Conservation (phyloP, 2,888 invertebrate species). For the Molanna angustata region DNA sequence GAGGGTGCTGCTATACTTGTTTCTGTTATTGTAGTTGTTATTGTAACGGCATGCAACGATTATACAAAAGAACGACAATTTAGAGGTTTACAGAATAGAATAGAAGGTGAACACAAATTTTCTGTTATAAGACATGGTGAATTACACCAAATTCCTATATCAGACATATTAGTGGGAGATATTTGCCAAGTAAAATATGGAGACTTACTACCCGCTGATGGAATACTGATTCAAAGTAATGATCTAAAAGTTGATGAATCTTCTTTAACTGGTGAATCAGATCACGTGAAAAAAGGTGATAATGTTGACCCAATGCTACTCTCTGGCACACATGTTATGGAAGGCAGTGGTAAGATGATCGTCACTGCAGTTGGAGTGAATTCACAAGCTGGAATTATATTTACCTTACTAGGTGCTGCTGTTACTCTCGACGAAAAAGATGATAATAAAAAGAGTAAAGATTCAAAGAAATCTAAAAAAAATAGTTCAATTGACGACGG, state of each 20-base stretch:
- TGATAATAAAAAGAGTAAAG: conserved; percentile 32
- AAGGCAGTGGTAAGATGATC: conserved; percentile 64
- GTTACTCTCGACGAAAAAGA: conserved; percentile 36
- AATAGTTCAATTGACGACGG: conserved; percentile 30
- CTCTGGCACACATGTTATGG: conserved; percentile 65
- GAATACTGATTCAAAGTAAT: conserved; percentile 62
- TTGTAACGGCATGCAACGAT: conserved; percentile 66
- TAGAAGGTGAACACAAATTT: conserved; percentile 63
- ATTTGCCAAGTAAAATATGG: conserved; percentile 59
- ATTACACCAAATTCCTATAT: conserved; percentile 42
- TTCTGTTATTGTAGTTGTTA: conserved; percentile 61
- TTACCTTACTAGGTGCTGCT: conserved; percentile 59
- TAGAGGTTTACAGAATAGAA: conserved; percentile 58
- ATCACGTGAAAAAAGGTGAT: conserved; percentile 63
- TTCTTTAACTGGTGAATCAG: conserved; percentile 66
- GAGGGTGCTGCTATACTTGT: conserved; percentile 64
- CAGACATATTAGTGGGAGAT: conserved; percentile 52
- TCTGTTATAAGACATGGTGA: conserved; percentile 58
- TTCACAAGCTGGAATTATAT: conserved; percentile 67
- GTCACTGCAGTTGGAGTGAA: conserved; percentile 64
- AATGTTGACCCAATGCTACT: conserved; percentile 53
- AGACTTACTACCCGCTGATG: conserved; percentile 65
- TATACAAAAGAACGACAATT: conserved; percentile 67
- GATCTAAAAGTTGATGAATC: conserved; percentile 67
- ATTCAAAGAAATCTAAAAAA: conserved; percentile 40